Evolutionary conservation across 2,888 invertebrate genomes (phyloP).

Genomic region (Xanthia icteritia): DNA sequence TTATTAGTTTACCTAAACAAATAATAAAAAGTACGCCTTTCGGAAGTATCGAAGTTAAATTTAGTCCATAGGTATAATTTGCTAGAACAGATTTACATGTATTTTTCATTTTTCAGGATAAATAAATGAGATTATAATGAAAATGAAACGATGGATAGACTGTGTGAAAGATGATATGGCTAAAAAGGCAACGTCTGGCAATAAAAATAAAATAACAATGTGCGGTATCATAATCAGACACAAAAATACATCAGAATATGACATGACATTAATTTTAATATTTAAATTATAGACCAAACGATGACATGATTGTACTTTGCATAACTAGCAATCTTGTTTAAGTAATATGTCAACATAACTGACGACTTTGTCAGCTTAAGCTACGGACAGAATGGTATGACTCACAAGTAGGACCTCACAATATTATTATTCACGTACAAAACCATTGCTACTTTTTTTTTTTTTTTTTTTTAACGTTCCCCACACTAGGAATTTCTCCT

Average conservation of each 20-base stretch:
- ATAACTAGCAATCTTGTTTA: conserved; percentile 41
- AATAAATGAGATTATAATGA: no score
- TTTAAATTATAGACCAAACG: conserved; percentile 18
- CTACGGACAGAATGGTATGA: conserved; percentile 23
- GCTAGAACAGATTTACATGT: no score
- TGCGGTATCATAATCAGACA: neutral
- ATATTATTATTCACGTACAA: conserved; percentile 4
- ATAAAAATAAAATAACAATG: neutral
- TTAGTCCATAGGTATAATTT: no score
- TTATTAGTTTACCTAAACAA: no score
- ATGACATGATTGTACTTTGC: conserved; percentile 35
- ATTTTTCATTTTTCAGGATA: no score
- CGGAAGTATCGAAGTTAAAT: no score
- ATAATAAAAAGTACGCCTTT: no score
- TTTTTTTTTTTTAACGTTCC: no score
- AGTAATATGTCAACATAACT: conserved; percentile 46
- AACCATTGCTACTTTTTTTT: neutral
- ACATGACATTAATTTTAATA: conserved; percentile 5
- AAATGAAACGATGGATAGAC: no score
- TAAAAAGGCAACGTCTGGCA: neutral
- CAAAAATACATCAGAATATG: neutral
- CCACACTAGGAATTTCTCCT: no score
- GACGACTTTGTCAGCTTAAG: conserved; percentile 37
- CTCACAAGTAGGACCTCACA: conserved; percentile 10
- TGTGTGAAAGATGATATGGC: no score